Percentiles rank a stretch among this genome's conserved stretches.
Evolutionary conservation across 1,140 invertebrate genomes (phyloP).

Genomic region (Zeugodacus cucurbitae): DNA sequence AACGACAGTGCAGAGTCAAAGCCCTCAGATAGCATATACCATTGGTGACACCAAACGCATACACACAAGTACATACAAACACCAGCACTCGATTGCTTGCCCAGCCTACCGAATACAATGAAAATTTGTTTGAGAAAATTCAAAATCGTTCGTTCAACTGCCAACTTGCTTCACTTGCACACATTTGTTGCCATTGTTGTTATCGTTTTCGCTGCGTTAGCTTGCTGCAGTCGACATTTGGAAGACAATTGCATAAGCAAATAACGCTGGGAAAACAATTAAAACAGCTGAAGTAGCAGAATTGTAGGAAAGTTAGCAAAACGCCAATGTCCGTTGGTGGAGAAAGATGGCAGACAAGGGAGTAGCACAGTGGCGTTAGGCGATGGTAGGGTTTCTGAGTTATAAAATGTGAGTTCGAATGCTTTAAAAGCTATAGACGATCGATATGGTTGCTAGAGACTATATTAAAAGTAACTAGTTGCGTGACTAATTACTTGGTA

Average conservation of each 20-base stretch:
- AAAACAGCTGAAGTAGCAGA: background rate
- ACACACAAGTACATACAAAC: no score
- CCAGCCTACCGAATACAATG: background rate
- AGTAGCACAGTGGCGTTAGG: no score
- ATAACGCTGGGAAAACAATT: background rate
- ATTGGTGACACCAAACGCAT: background rate
- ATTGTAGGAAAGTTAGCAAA: background rate
- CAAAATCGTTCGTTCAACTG: background rate
- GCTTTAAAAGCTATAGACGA: no score
- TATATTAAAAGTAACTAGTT: background rate
- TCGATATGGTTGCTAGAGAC: no score
- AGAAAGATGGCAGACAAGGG: no score
- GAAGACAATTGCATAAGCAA: slow-evolving; percentile 18
- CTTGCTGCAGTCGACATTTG: background rate
- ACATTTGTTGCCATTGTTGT: background rate
- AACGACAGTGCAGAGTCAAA: background rate
- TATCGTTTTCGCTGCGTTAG: background rate
- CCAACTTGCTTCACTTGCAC: background rate
- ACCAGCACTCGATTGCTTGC: background rate
- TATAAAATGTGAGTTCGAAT: no score
- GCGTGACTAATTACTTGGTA: background rate
- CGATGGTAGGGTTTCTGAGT: no score
- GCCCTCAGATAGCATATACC: background rate
- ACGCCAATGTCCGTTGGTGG: background rate
- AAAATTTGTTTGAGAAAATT: background rate